These are phyloP conservation scores for Phrynosoma platyrhinos DNA, from an alignment of 2,113 vertebrate genomes.

Conservation along the genomic window DNA sequence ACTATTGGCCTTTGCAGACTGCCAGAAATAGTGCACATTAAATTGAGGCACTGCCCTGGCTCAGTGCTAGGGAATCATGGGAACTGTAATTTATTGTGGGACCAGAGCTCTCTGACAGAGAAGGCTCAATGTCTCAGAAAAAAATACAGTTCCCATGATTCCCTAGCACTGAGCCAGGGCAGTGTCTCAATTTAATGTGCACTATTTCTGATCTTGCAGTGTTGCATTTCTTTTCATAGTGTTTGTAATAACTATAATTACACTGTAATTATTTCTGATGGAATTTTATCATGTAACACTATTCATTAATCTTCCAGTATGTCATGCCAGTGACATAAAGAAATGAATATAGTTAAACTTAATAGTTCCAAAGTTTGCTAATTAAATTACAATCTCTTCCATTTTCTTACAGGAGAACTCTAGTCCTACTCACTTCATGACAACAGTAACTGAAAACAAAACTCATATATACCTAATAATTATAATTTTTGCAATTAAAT, in stretches of 20 bases:
- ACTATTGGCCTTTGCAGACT: no score
- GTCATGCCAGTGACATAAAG: constrained; percentile 17
- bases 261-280: constrained; percentile 19
- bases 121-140: no score
- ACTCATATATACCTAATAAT: neutral
- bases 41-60: no score
- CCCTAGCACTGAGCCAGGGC: no score
- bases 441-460: neutral
- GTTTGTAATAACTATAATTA: constrained; percentile 10
- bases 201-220: no score
- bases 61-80: no score
- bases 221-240: neutral
- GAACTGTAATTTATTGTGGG: no score
- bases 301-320: constrained; percentile 23
- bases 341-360: neutral
- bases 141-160: no score
- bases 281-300: rapidly evolving
- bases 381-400: neutral
- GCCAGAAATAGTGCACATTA: no score
- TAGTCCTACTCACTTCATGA: neutral
- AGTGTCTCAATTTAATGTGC: no score
- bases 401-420: neutral
- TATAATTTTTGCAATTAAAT: constrained; percentile 10
- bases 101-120: no score
- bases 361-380: constrained; percentile 5